These are phyloP conservation scores for Drosophila neocordata DNA, from an alignment of 1,140 invertebrate species.

Conservation along the genomic window DNA sequence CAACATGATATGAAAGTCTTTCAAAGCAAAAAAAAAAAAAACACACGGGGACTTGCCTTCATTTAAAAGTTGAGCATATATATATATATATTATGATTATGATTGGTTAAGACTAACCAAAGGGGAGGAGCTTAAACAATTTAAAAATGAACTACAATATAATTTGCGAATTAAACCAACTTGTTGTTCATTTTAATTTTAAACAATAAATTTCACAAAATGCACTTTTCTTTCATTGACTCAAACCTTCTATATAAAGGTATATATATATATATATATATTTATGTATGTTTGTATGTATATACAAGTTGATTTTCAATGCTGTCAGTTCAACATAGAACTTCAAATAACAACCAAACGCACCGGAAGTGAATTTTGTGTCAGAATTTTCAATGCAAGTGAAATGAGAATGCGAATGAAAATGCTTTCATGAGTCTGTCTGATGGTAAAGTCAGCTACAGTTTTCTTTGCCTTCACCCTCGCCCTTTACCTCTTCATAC, in stretches of 20 bases:
- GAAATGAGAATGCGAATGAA: constrained; percentile 6
- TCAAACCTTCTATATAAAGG: no score
- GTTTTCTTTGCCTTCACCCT: no score
- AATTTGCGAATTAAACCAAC: no score
- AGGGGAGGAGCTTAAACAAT: neutral
- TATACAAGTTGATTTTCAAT: neutral
- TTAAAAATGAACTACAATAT: no score
- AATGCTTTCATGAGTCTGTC: neutral
- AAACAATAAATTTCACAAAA: no score
- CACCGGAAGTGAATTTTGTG: constrained; percentile 4
- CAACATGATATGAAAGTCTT: neutral
- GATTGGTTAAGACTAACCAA: constrained; percentile 6
- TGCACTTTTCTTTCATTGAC: no score
- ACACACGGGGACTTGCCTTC: neutral
- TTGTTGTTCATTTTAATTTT: no score
- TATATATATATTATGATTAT: neutral
- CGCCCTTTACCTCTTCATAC: no score
- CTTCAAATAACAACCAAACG: constrained; percentile 4
- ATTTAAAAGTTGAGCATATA: neutral
- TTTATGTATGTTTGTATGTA: no score
- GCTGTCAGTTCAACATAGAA: neutral
- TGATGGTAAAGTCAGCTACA: neutral
- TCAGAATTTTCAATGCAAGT: constrained; percentile 9
- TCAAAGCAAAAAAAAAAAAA: no score
- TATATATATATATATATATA: no score